Conservation (phyloP, 2,797 vertebrate species). For the Lacerta bilineata region DNA sequence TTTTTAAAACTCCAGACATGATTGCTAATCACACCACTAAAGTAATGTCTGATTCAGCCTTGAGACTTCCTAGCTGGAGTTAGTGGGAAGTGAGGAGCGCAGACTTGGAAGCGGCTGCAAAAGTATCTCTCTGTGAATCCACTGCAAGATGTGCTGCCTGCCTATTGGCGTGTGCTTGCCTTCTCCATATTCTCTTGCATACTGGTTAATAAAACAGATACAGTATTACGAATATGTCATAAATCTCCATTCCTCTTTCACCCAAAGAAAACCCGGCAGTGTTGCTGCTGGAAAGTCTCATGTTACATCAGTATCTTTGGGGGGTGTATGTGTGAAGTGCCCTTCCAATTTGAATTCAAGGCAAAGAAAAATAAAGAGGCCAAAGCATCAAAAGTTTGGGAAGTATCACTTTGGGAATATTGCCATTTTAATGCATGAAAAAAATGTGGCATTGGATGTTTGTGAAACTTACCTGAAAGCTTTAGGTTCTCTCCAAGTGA, state of each 20-base stretch:
- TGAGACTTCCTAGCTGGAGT: not conserved
- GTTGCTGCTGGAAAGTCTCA: not conserved
- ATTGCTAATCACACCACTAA: too few relatives aligned
- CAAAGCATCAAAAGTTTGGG: slow-evolving; percentile 11
- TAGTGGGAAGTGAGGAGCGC: not conserved
- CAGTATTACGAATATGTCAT: not conserved
- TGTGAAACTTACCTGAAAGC: slow-evolving; percentile 22
- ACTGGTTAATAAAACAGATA: not conserved
- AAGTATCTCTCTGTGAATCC: not conserved
- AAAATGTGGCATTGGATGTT: not conserved
- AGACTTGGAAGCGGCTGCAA: not conserved
- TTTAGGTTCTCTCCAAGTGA: slow-evolving; percentile 59
- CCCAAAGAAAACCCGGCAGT: not conserved
- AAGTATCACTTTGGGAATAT: not conserved
- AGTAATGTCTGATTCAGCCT: too few relatives aligned
- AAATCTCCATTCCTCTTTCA: not conserved
- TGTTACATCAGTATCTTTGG: not conserved
- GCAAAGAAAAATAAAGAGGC: not conserved
- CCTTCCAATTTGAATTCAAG: not conserved
- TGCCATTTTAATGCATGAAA: not conserved
- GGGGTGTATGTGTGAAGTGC: not conserved
- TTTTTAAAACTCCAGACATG: too few relatives aligned
- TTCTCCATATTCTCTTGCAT: not conserved
- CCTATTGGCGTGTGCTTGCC: not conserved
- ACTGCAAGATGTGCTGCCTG: not conserved